Percentiles rank a stretch among this genome's conserved stretches.
Conservation (phyloP, 2,888 invertebrate species). For the Sepioteuthis lessoniana region DNA sequence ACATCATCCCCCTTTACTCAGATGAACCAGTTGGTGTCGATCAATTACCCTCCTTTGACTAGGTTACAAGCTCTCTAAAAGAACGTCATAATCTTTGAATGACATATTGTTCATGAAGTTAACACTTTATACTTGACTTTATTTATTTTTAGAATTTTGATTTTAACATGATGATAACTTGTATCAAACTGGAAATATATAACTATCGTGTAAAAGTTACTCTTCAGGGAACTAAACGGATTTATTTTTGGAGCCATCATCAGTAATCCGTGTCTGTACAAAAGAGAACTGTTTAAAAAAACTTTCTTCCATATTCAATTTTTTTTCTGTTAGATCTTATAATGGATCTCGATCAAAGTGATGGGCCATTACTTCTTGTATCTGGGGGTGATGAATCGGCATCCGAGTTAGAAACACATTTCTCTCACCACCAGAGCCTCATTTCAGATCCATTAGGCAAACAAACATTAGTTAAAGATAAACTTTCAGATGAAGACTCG, state of each 20-base stretch:
- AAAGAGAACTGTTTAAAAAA: background rate
- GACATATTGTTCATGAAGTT: background rate
- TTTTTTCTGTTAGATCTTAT: background rate
- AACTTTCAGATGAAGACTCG: background rate
- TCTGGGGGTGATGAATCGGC: background rate
- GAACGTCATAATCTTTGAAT: background rate
- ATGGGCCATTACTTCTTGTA: background rate
- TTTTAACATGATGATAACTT: background rate
- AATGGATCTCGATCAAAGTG: slow-evolving; percentile 25
- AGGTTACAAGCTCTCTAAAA: no score
- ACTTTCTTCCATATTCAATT: background rate
- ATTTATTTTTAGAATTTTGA: background rate
- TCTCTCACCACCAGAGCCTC: background rate
- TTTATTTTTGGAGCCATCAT: background rate
- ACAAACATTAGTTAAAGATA: background rate
- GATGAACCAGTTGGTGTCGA: no score
- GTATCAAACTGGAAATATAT: background rate
- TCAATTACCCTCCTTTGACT: no score
- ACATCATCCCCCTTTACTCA: no score
- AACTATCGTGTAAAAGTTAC: background rate
- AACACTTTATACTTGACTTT: background rate
- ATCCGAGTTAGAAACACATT: background rate
- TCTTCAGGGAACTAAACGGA: background rate
- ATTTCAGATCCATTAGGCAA: background rate
- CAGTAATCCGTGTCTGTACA: background rate